Percentiles rank a stretch among this genome's conserved stretches.
phyloP scores from a whole-genome alignment of 2,113 vertebrate species.

The Onychostoma macrolepis region DNA sequence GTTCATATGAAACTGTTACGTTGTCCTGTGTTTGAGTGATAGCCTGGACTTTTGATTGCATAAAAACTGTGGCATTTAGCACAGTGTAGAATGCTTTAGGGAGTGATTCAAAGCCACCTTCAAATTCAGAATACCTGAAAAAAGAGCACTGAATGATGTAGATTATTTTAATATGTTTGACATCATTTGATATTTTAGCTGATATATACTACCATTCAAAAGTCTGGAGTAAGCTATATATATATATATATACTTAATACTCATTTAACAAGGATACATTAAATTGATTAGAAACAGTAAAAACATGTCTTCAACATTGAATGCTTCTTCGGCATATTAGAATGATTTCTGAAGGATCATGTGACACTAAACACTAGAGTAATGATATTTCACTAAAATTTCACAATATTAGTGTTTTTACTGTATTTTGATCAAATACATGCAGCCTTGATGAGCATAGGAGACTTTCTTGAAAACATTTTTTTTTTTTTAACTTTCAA shows the following conservation, averaged over 20 bases:
- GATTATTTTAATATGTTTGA: not conserved
- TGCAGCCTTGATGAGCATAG: not conserved
- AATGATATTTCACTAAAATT: not conserved
- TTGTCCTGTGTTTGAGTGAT: constrained; percentile 66
- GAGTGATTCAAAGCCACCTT: constrained; percentile 73
- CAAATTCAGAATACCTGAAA: constrained; percentile 77
- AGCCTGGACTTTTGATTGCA: constrained; percentile 70
- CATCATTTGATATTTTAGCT: not conserved
- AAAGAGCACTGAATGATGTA: not conserved
- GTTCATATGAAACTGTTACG: constrained; percentile 69
- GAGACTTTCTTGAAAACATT: not conserved
- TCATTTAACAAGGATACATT: not conserved
- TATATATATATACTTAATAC: too few species aligned
- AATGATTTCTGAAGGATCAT: not conserved
- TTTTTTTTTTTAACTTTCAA: too few species aligned
- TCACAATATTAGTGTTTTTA: not conserved
- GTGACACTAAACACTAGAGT: not conserved
- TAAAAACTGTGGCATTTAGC: constrained; percentile 71
- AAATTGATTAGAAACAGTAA: not conserved
- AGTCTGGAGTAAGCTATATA: too few species aligned
- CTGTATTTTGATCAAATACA: not conserved
- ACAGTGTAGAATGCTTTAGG: constrained; percentile 60
- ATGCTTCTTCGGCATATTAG: not conserved
- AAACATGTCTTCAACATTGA: not conserved
- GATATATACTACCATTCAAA: not conserved